A percentile compares a stretch with the other conserved stretches of the same genome.
These are phyloP conservation scores for Perca schrenkii DNA, from an alignment of 2,113 vertebrate genomes.

Conservation along the genomic window DNA sequence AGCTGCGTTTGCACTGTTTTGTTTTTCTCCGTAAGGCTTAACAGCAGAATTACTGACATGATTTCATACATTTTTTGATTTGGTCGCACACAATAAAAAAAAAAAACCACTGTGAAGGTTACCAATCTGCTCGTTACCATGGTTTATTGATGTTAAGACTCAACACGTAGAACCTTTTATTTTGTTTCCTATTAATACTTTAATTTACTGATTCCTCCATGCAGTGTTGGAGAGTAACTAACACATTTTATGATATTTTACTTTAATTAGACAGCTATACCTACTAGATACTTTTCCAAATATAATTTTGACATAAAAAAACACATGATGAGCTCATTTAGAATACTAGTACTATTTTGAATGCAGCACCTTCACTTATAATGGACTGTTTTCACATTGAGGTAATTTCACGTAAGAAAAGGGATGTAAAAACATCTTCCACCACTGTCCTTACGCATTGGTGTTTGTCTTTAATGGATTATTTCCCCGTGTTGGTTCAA, in stretches of 20 bases:
- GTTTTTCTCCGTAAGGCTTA: background rate
- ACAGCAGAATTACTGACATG: background rate
- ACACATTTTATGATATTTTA: too few species aligned
- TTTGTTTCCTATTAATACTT: too few species aligned
- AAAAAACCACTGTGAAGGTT: too few species aligned
- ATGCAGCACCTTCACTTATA: background rate
- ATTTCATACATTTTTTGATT: background rate
- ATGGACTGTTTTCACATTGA: background rate
- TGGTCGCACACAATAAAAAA: background rate
- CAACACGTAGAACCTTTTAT: too few species aligned
- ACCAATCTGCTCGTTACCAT: too few species aligned
- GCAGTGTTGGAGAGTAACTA: too few species aligned
- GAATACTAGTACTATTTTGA: background rate
- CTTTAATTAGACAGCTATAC: too few species aligned
- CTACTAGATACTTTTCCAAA: too few species aligned
- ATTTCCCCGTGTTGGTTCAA: background rate
- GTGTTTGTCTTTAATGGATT: background rate
- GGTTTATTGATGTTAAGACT: too few species aligned
- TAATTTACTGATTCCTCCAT: too few species aligned
- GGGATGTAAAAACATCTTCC: background rate
- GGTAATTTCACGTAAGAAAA: background rate
- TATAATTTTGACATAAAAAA: too few species aligned
- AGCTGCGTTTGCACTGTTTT: background rate
- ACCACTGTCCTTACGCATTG: background rate
- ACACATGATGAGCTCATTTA: too few species aligned